Base-by-base conservation (phyloP, 2,113 vertebrate genomes). In the Pangasianodon gigas region DNA sequence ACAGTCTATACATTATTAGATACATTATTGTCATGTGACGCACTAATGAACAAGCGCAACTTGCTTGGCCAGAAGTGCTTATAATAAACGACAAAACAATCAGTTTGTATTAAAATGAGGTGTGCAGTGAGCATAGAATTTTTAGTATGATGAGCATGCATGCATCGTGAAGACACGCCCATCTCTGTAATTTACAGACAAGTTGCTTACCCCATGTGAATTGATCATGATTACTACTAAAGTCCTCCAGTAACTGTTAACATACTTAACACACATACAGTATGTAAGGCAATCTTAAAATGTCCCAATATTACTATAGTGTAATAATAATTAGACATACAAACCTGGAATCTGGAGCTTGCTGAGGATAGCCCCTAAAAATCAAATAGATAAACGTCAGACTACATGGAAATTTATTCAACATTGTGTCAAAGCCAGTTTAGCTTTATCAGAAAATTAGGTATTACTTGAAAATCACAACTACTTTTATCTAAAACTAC, bases 331-430 rank as follows among this genome's bases (percentile, higher is more conserved):
- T 46, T 3, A 58, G 11, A 46, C 16, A 18, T 82, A 91, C 90
- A 0, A 95, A 99, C 98, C 98, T 97, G 98, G 98, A 91, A 99
- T 99, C 94, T 97, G 99, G 44, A 99, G 95, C 94, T 98, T 98
- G 89, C 96, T 96, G 93, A 99, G 98, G 94, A 99, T 98, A 87
- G 97, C 97, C 92, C 98, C 98, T 99, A 94, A 86, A 93, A 60
- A 94, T 93, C 54, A 88, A 74, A 88, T 3, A 89, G 88, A 84
- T 7, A 85, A 32, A 67, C 4, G 60, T 54, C 4, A 21, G 14
- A 54, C 71, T 58, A 89, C 14, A 89, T 46, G 51, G 37, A 75
- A 75, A 77, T 46, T 2, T 51, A 75, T 75, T 32, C 48, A 86
- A 58, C 80, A 32, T 1, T 19, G 10, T 21, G 80, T 37, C 24